These are phyloP conservation scores for Polietes domitor DNA, from an alignment of 2,888 invertebrate genomes.

Conservation along the genomic window DNA sequence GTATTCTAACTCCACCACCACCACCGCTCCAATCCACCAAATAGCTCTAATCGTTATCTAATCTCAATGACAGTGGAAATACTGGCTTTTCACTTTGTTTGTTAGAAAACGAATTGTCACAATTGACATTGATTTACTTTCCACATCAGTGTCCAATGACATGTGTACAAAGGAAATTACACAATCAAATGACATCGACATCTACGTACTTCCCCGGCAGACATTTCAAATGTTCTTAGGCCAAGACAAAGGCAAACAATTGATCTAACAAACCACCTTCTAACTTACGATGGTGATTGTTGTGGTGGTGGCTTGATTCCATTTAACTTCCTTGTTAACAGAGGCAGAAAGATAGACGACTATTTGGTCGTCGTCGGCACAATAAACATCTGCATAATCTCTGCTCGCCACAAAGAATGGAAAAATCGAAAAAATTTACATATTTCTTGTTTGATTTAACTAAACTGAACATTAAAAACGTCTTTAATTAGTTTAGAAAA, in stretches of 20 bases:
- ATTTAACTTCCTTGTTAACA: conserved; percentile 63
- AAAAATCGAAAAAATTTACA: conserved; percentile 43
- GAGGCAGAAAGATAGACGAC: conserved; percentile 37
- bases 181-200: conserved; percentile 56
- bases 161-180: conserved; percentile 64
- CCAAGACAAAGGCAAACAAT: not conserved
- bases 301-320: conserved; percentile 7
- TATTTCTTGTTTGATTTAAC: conserved; percentile 53
- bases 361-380: conserved; percentile 35
- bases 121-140: conserved; percentile 64
- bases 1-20: not conserved
- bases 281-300: conserved; percentile 18
- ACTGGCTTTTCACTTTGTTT: too few relatives aligned
- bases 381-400: conserved; percentile 67
- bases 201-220: conserved; percentile 7
- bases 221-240: conserved; percentile 28
- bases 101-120: conserved; percentile 37
- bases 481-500: conserved; percentile 66
- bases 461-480: conserved; percentile 34
- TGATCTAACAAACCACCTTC: conserved; percentile 60
- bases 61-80: not conserved
- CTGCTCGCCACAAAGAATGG: not conserved
- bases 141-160: conserved; percentile 58
- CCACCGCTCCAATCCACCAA: not conserved
- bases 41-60: not conserved